Evolutionary conservation across 2,797 vertebrate genomes (phyloP).

Genomic region (Alosa sapidissima): DNA sequence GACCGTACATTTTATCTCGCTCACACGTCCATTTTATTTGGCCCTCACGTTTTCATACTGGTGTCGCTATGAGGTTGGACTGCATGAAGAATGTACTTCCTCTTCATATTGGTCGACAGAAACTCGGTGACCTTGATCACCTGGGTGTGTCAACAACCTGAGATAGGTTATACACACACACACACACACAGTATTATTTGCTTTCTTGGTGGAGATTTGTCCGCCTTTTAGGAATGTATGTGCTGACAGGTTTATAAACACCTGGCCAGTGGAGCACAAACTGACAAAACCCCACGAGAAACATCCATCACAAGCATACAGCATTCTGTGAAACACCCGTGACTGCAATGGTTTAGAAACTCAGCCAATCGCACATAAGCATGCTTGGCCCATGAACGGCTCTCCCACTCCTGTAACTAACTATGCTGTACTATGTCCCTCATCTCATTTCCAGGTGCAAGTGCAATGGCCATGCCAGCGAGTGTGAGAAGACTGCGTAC

Average conservation of each 20-base stretch:
- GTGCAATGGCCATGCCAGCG: slow-evolving; percentile 93
- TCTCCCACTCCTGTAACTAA: not conserved
- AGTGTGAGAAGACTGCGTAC: slow-evolving; percentile 80
- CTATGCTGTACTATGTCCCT: not conserved
- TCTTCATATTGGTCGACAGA: not conserved
- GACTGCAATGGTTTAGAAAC: not conserved
- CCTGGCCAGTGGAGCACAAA: not conserved
- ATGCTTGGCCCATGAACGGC: not conserved
- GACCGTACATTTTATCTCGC: not conserved
- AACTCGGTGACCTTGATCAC: not conserved
- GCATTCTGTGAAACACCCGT: not conserved
- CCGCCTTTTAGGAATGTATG: slow-evolving; percentile 11
- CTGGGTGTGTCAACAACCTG: not conserved
- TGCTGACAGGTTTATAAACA: slow-evolving; percentile 6
- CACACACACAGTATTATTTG: not conserved
- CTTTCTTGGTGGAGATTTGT: not conserved
- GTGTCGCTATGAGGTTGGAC: not conserved
- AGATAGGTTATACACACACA: not conserved
- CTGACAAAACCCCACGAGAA: not conserved
- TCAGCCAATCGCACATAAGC: not conserved
- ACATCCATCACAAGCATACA: not conserved
- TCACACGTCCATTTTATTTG: not conserved
- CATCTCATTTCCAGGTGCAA: slow-evolving; percentile 81
- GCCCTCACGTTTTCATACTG: not conserved
- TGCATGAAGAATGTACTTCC: not conserved